Conservation (phyloP, 2,113 vertebrate species). For the Procavia capensis region DNA sequence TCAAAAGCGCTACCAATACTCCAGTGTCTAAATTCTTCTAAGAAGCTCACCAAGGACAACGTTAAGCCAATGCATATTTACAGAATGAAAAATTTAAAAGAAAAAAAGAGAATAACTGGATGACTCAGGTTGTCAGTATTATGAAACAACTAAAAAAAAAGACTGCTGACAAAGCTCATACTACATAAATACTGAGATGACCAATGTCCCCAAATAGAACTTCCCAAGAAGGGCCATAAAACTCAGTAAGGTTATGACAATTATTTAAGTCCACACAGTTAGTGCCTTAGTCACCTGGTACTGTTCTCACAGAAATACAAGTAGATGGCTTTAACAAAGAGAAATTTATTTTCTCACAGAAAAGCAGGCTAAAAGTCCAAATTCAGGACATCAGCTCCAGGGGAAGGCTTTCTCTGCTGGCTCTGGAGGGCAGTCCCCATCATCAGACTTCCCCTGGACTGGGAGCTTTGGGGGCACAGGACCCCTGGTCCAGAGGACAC, state of each 20-base stretch:
- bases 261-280: conserved; percentile 21
- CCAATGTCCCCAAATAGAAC: background rate
- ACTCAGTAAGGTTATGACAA: conserved; percentile 46
- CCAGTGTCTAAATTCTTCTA: background rate
- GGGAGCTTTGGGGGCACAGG: too few species aligned
- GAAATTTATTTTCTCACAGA: too few species aligned
- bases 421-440: too few species aligned
- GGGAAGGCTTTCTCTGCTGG: too few species aligned
- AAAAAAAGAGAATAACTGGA: conserved; percentile 38
- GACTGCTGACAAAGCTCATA: background rate
- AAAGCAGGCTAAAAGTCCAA: too few species aligned
- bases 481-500: too few species aligned
- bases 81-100: conserved; percentile 37
- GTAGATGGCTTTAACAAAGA: too few species aligned
- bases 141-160: conserved; percentile 33
- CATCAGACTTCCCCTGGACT: too few species aligned
- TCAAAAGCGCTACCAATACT: conserved; percentile 24
- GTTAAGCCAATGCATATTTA: background rate
- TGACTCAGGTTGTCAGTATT: background rate
- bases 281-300: too few species aligned
- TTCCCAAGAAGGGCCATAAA: conserved; percentile 18
- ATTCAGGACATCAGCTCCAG: too few species aligned
- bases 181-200: conserved; percentile 4
- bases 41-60: background rate
- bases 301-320: too few species aligned